A percentile compares a stretch with the other conserved stretches of the same genome.
Evolutionary conservation across 64 coral and sea anemone genomes (phyloP).

Genomic region (Orbicella faveolata): DNA sequence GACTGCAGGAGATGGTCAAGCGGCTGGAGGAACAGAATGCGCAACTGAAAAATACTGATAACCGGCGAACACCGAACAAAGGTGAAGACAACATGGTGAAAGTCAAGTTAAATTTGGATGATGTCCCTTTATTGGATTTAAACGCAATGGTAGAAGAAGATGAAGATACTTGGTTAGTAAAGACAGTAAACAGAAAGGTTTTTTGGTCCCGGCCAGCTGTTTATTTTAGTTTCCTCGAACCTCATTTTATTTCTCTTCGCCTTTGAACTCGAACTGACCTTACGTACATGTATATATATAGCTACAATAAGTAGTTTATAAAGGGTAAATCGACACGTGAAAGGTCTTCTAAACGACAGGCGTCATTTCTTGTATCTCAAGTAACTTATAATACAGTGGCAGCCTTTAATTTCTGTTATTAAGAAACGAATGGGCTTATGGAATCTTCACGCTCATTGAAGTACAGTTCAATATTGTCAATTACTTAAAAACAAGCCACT

Average conservation of each 20-base stretch:
- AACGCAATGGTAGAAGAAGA: constrained; percentile 75
- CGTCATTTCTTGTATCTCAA: neutral
- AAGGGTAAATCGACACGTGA: neutral
- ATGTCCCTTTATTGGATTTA: constrained; percentile 79
- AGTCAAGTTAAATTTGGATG: constrained; percentile 81
- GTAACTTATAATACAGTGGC: neutral
- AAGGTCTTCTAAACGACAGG: neutral
- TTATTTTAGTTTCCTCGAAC: neutral
- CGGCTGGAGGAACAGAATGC: constrained; percentile 73
- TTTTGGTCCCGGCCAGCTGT: neutral
- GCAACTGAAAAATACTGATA: constrained; percentile 57
- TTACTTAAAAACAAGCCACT: too few relatives aligned
- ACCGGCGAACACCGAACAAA: constrained; percentile 1
- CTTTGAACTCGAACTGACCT: neutral
- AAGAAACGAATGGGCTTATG: neutral
- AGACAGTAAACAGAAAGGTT: constrained; percentile 26
- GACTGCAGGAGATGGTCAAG: constrained; percentile 81
- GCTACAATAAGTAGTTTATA: too few relatives aligned
- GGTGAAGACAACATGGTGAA: constrained; percentile 18
- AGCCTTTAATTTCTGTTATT: too few relatives aligned
- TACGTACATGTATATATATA: too few relatives aligned
- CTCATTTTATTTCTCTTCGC: neutral
- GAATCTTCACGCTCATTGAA: neutral
- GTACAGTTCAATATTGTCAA: neutral
- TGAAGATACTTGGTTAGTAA: constrained; percentile 86